A percentile compares a stretch with the other conserved stretches of the same genome.
phyloP scores from a whole-genome alignment of 2,888 invertebrate species.

The Andricus quercusramuli region DNA sequence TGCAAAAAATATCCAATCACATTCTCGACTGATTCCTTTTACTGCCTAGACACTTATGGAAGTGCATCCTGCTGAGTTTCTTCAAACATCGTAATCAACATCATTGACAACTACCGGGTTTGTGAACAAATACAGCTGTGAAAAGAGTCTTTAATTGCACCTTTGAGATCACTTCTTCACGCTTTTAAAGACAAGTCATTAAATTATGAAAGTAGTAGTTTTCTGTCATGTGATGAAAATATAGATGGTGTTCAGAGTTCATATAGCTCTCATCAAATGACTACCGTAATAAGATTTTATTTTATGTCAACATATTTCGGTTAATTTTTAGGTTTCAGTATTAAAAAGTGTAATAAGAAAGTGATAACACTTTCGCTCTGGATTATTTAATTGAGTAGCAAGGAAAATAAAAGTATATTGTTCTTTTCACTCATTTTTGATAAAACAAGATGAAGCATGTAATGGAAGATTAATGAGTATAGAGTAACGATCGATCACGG shows the following conservation, averaged over 20 bases:
- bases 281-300: background rate
- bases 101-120: slow-evolving; percentile 1
- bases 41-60: background rate
- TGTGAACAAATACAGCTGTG: background rate
- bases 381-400: background rate
- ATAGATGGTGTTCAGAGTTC: background rate
- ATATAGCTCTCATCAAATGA: background rate
- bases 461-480: slow-evolving; percentile 62
- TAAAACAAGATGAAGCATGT: slow-evolving; percentile 9
- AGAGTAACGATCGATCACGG: slow-evolving; percentile 65
- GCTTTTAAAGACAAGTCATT: background rate
- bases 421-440: background rate
- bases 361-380: background rate
- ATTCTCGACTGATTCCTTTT: background rate
- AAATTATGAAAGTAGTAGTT: slow-evolving; percentile 1
- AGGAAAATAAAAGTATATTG: background rate
- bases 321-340: background rate
- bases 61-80: slow-evolving; percentile 7
- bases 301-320: background rate
- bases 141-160: background rate
- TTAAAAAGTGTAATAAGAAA: background rate
- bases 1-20: background rate
- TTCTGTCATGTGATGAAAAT: background rate
- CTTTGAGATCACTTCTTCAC: slow-evolving; percentile 1
- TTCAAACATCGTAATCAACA: background rate